phyloP scores from a whole-genome alignment of 1,140 invertebrate genomes.

The Drosophila kurseongensis region DNA sequence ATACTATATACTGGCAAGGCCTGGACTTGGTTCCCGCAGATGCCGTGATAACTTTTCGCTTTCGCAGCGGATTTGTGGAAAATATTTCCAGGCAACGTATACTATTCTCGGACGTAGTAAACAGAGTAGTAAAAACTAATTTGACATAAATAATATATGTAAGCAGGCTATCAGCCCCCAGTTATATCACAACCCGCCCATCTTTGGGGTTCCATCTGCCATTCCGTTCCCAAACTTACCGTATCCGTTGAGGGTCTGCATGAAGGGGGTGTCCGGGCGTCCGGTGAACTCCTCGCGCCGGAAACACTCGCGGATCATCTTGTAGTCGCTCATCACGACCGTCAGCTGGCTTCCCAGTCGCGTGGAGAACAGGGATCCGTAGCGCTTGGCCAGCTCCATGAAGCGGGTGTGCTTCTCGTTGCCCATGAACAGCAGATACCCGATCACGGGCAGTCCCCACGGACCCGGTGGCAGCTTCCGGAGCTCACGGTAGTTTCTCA shows the following conservation, averaged over 20 bases:
- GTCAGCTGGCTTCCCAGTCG: conserved; percentile 91
- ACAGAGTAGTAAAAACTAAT: conserved; percentile 23
- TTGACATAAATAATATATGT: background rate
- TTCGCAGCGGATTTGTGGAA: conserved; percentile 12
- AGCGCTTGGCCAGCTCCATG: conserved; percentile 89
- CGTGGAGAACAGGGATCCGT: conserved; percentile 92
- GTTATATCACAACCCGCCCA: background rate
- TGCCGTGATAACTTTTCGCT: conserved; percentile 36
- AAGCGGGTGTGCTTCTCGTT: conserved; percentile 91
- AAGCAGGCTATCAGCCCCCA: background rate
- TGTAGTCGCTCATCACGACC: conserved; percentile 94
- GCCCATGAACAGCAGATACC: conserved; percentile 92
- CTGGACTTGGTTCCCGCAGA: conserved; percentile 26
- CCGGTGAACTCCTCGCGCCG: conserved; percentile 93
- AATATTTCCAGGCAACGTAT: conserved; percentile 9
- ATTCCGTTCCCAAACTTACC: conserved; percentile 87
- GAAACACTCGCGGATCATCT: conserved; percentile 93
- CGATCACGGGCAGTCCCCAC: conserved; percentile 92
- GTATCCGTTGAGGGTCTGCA: conserved; percentile 93
- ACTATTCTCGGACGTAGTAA: background rate
- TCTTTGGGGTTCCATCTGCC: too few species aligned
- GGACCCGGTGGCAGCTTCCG: conserved; percentile 92
- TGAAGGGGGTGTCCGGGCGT: conserved; percentile 92
- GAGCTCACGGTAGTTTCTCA: conserved; percentile 85
- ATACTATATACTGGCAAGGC: background rate